Conservation (phyloP, 2,888 invertebrate genomes). For the Allacma fusca region DNA sequence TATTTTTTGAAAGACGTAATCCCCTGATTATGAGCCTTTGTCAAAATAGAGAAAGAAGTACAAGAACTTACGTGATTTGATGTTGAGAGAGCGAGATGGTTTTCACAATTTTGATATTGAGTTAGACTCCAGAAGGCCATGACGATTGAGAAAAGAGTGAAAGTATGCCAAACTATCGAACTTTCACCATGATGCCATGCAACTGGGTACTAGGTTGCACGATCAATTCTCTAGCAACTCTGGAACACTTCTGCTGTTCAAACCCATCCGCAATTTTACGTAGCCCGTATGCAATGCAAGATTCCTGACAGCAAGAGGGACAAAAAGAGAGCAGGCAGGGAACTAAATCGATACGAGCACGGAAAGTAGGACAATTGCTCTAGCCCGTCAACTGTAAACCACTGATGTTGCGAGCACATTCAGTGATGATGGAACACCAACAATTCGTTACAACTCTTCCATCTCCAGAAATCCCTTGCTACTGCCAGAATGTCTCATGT, state of each 20-base stretch:
- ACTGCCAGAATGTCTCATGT: slow-evolving; percentile 5
- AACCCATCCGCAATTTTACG: slow-evolving; percentile 26
- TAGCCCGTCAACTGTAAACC: slow-evolving; percentile 34
- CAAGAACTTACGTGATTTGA: slow-evolving; percentile 30
- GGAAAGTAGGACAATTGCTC: slow-evolving; percentile 47
- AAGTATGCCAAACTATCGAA: slow-evolving; percentile 41
- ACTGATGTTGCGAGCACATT: slow-evolving; percentile 38
- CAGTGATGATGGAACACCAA: slow-evolving; percentile 30
- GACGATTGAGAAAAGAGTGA: slow-evolving; percentile 31
- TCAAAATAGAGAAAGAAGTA: too few relatives aligned
- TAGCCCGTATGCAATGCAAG: slow-evolving; percentile 20
- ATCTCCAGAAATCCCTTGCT: slow-evolving; percentile 6
- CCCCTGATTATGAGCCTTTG: too few relatives aligned
- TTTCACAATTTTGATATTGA: slow-evolving; percentile 30
- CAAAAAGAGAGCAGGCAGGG: slow-evolving; percentile 26
- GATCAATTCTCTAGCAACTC: slow-evolving; percentile 36
- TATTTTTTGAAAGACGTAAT: too few relatives aligned
- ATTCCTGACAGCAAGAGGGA: slow-evolving; percentile 17
- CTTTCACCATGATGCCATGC: slow-evolving; percentile 41
- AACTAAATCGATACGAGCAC: slow-evolving; percentile 47
- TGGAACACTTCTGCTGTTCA: slow-evolving; percentile 35
- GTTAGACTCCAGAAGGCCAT: slow-evolving; percentile 34
- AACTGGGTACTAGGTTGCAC: slow-evolving; percentile 2
- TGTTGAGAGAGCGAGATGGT: slow-evolving; percentile 9
- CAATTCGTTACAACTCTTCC: slow-evolving; percentile 27